Conservation (phyloP, 1,140 invertebrate species). For the Drosophila lacertosa region DNA sequence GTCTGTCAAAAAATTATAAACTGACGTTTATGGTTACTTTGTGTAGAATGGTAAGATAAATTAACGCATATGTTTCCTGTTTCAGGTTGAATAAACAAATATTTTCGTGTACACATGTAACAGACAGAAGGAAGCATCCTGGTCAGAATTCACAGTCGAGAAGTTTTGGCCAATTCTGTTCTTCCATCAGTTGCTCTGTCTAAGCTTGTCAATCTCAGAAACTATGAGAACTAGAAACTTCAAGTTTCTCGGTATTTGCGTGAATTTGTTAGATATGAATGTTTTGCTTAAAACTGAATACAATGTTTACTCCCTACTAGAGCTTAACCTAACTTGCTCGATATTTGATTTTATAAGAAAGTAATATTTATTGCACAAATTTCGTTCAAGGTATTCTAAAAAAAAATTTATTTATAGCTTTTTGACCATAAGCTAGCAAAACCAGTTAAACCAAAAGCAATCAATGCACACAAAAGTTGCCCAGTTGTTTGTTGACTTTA, state of each 20-base stretch:
- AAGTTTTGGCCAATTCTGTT: too few species aligned
- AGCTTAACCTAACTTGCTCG: too few species aligned
- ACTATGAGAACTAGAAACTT: too few species aligned
- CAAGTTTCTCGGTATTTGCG: too few species aligned
- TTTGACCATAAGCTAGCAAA: neutral
- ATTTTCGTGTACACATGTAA: too few species aligned
- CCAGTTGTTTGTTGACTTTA: slow-evolving; percentile 31
- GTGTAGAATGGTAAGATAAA: neutral
- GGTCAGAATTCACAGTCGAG: too few species aligned
- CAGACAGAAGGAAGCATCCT: too few species aligned
- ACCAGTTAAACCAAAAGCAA: slow-evolving; percentile 15
- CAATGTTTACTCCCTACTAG: too few species aligned
- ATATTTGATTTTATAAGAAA: neutral
- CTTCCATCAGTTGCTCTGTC: too few species aligned
- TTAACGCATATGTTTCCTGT: neutral
- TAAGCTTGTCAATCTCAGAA: too few species aligned
- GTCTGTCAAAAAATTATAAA: slow-evolving; percentile 16
- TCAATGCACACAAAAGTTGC: slow-evolving; percentile 12
- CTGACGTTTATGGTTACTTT: slow-evolving; percentile 1
- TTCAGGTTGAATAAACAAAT: neutral
- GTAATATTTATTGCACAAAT: slow-evolving; percentile 10
- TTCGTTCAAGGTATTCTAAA: neutral
- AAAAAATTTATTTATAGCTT: slow-evolving; percentile 7
- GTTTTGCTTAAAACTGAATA: too few species aligned
- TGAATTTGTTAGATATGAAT: too few species aligned